Evolutionary conservation across 2,797 vertebrate species (phyloP).

Genomic region (Ctenopoma multispine): DNA sequence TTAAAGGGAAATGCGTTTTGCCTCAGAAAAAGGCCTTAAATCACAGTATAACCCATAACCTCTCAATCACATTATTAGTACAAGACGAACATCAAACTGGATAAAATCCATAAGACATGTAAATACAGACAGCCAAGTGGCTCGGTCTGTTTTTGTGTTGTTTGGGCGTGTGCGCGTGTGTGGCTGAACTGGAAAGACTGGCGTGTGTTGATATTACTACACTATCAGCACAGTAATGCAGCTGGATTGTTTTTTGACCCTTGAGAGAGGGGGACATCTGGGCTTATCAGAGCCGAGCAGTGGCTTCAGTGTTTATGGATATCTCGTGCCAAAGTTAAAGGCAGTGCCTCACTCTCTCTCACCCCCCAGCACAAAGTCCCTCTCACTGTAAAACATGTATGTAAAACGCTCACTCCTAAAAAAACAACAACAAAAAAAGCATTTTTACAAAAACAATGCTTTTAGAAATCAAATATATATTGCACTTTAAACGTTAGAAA

Average conservation of each 20-base stretch:
- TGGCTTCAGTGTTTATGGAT: slow-evolving; percentile 66
- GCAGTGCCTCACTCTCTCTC: slow-evolving; percentile 27
- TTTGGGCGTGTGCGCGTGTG: slow-evolving; percentile 18
- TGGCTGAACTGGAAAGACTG: slow-evolving; percentile 27
- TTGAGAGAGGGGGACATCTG: slow-evolving; percentile 60
- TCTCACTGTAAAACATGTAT: slow-evolving; percentile 33
- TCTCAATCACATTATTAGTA: slow-evolving; percentile 68
- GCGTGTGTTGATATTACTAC: slow-evolving; percentile 35
- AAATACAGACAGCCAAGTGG: slow-evolving; percentile 29
- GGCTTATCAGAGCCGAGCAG: slow-evolving; percentile 66
- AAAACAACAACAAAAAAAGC: background rate
- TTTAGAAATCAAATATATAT: slow-evolving; percentile 69
- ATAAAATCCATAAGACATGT: slow-evolving; percentile 44
- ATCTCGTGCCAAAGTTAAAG: slow-evolving; percentile 52
- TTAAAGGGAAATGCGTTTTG: slow-evolving; percentile 50
- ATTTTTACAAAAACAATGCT: slow-evolving; percentile 41
- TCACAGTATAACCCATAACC: slow-evolving; percentile 74
- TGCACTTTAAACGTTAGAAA: slow-evolving; percentile 70
- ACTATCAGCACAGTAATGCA: slow-evolving; percentile 50
- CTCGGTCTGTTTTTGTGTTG: slow-evolving; percentile 17
- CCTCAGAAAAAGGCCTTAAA: slow-evolving; percentile 40
- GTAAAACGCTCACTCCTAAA: slow-evolving; percentile 26
- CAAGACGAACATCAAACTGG: slow-evolving; percentile 37
- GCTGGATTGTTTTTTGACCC: slow-evolving; percentile 68
- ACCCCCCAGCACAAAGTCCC: slow-evolving; percentile 18